These are phyloP conservation scores for Syncerus caffer DNA, from an alignment of 2,797 vertebrate species.

Conservation along the genomic window DNA sequence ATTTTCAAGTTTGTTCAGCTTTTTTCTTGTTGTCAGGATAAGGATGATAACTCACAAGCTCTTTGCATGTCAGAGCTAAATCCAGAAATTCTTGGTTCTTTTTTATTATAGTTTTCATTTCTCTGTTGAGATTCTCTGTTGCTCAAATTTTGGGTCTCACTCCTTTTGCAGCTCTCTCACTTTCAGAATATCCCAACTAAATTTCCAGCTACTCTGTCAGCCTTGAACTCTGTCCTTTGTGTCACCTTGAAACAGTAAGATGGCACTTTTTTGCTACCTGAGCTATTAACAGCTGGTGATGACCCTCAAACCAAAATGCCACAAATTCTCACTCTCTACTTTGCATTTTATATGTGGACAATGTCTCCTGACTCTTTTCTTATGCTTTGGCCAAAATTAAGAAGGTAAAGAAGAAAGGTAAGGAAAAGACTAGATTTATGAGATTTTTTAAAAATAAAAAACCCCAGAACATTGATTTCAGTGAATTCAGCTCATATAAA, in stretches of 20 bases:
- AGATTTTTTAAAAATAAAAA: neutral
- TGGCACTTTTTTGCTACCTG: neutral
- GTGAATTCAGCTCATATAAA: constrained; percentile 11
- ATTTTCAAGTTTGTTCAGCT: neutral
- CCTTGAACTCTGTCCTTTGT: neutral
- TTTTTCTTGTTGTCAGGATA: neutral
- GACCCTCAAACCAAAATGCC: neutral
- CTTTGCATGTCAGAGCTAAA: neutral
- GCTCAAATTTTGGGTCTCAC: neutral
- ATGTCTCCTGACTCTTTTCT: neutral
- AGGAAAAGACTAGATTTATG: neutral
- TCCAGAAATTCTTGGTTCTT: neutral
- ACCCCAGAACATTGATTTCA: neutral
- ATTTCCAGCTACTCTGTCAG: neutral
- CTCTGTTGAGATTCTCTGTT: neutral
- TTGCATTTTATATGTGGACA: neutral
- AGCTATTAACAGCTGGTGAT: neutral
- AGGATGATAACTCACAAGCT: neutral
- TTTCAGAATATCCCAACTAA: neutral
- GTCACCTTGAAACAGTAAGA: neutral
- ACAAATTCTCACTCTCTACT: neutral
- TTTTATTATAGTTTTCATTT: neutral
- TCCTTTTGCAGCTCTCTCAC: neutral
- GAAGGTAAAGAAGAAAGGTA: constrained; percentile 5
- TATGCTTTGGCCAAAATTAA: neutral